phyloP scores from a whole-genome alignment of 2,797 vertebrate species.

The Cossypha dichroa region DNA sequence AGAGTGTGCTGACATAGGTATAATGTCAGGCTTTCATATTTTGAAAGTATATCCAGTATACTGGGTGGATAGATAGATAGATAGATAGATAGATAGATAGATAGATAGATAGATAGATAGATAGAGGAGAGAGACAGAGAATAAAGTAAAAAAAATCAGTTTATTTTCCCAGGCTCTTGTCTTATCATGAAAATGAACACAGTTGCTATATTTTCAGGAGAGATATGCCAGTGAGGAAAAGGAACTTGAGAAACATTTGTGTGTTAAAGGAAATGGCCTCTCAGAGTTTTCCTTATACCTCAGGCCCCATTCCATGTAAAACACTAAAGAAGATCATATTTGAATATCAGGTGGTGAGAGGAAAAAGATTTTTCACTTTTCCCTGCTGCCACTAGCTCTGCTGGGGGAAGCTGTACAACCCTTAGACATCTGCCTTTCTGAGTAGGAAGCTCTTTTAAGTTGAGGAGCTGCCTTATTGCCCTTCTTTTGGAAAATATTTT shows the following conservation, averaged over 20 bases:
- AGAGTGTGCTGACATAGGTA: background rate
- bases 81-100: too few species aligned
- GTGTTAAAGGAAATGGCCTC: background rate
- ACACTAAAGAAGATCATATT: background rate
- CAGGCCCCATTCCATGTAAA: background rate
- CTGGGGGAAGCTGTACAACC: background rate
- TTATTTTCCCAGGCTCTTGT: background rate
- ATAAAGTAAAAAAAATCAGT: background rate
- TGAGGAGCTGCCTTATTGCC: background rate
- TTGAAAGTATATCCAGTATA: background rate
- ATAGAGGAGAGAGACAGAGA: too few species aligned
- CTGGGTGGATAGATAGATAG: fast-evolving
- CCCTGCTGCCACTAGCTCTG: background rate
- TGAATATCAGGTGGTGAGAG: background rate
- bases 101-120: too few species aligned
- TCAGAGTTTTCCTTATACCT: background rate
- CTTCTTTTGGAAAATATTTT: background rate
- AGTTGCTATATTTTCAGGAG: background rate
- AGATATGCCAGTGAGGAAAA: background rate
- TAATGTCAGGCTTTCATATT: background rate
- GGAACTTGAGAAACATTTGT: background rate
- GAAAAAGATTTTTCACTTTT: background rate
- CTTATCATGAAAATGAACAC: background rate
- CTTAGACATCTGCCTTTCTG: background rate
- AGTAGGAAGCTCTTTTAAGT: background rate